Evolutionary conservation across 2,797 vertebrate genomes (phyloP), one percentile per base, ranked within the genome.

Genomic region (Sebastiscus albofasciatus): DNA sequence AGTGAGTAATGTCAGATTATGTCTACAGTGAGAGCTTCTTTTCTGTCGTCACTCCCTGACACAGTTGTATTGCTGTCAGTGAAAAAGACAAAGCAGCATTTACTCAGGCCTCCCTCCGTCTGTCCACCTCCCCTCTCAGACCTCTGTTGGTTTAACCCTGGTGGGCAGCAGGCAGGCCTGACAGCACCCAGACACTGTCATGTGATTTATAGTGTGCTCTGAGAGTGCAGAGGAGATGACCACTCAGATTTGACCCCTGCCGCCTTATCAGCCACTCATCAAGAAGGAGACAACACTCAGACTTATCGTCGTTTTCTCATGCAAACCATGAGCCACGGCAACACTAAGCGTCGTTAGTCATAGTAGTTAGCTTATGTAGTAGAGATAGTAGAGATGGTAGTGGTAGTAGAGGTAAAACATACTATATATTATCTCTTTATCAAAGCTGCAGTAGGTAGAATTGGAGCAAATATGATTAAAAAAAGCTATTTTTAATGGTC

Each of bases 81-180:
- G 78, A 92, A 74, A 83, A 93, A 93, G 91, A 93, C 89, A 85
- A 83, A 91, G 90, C 81, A 83, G 83, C 79, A 72, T 91, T 93
- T 90, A 88, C 81, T 55, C 83, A 78, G 71, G 72, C 90, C 91
- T 88, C 91, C 87, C 92, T 88, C 85, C 79, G 90, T 90, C 90
- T 89, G 80, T 80, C 89, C 79, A 70, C 91, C 88, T 92, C 91
- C 90, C 89, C 82, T 90, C 90, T 88, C 75, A 77, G 89, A 79
- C 79, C 90, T 85, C 83, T 96, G 95, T 96, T 96, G 93, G 94
- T 95, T 96, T 96, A 96, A 96, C 95, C 95, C 92, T 76, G 74
- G 91, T 87, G 93, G 94, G 93, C 93, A 94, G 92, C 87, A 93
- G 87, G 91, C 91, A 75, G 87, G 59, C 73, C 87, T 89, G 90